A percentile compares a stretch with the other conserved stretches of the same genome.
Evolutionary conservation across 2,113 vertebrate genomes (phyloP).

Genomic region (Rhipidura dahli): DNA sequence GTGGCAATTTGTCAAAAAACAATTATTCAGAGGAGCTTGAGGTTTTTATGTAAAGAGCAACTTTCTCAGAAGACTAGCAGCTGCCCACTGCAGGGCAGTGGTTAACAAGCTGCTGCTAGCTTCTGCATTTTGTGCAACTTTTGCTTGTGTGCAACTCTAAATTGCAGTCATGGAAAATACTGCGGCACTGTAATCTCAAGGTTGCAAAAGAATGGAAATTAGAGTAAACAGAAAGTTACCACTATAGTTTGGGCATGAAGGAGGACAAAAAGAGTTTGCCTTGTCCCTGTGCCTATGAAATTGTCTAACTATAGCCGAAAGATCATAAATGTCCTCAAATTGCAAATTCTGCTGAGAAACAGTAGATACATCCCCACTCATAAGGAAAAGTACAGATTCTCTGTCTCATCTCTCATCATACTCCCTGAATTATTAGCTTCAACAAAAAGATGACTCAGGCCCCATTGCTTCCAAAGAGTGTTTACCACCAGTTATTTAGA

Average conservation of each 20-base stretch:
- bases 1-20: not conserved
- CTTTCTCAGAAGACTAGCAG: not conserved
- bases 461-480: not conserved
- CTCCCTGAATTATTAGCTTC: not conserved
- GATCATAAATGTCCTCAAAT: not conserved
- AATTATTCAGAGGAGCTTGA: not conserved
- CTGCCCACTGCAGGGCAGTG: not conserved
- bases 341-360: not conserved
- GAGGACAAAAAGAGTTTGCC: not conserved
- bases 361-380: not conserved
- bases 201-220: not conserved
- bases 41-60: not conserved
- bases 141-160: not conserved
- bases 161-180: not conserved
- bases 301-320: not conserved
- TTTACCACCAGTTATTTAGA: not conserved
- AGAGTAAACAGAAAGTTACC: not conserved
- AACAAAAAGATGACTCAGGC: not conserved
- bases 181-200: not conserved
- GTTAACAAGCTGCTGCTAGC: not conserved
- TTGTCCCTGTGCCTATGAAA: not conserved
- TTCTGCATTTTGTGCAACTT: not conserved
- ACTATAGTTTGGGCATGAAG: not conserved
- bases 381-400: not conserved
- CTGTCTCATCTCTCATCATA: not conserved